Base-by-base conservation (phyloP, 1,140 invertebrate species). In the Laodelphax striatellus region DNA sequence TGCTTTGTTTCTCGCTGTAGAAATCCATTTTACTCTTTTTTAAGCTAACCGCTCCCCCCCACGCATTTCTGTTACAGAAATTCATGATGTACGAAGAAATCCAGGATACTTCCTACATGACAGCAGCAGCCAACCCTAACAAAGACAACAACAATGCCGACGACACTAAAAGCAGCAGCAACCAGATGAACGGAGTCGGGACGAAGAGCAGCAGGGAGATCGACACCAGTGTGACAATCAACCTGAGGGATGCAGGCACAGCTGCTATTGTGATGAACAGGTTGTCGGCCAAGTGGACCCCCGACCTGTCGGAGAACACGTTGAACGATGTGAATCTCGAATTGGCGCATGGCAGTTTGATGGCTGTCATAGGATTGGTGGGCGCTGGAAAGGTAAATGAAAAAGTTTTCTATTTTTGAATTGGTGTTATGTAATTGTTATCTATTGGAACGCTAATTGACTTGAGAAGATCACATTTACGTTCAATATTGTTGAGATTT, bases 61-160 rank as follows among this genome's bases (percentile, higher is more conserved):
- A n/a, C n/a, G n/a, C n/a, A n/a, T 55, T 55, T 42, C 9, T 14
- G 24, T 59, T 34, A 17, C 38, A 60, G 58, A 60, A 44, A 38
- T 60, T 60, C 19, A 24, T 60, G 43, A 60, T 28, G 16, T 60
- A 60, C 31, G 38, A 60, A 19, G 58, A 60, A 46, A 60, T 19
- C 10, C 24, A 10, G 21, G 8, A 24, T 19, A 31, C 17, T 24
- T 17, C 13, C 2, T 16, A 14, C n/a, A 3, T 11, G 16, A 34
- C 52, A n/a, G 28, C 11, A 13, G 41, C 34, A 8, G 6, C 13
- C 9, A 21, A 34, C n/a, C 31, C 2, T n/a, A 14, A 44, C n/a
- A 28, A 53, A 10, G 43, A 38, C 11, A 34, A 60, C 16, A 58
- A 43, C 8, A 22, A 38, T 31, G 31, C 13, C 2, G 52, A 24